Conservation (phyloP, 2,113 vertebrate genomes). For the Neolamprologus fasciatus region DNA sequence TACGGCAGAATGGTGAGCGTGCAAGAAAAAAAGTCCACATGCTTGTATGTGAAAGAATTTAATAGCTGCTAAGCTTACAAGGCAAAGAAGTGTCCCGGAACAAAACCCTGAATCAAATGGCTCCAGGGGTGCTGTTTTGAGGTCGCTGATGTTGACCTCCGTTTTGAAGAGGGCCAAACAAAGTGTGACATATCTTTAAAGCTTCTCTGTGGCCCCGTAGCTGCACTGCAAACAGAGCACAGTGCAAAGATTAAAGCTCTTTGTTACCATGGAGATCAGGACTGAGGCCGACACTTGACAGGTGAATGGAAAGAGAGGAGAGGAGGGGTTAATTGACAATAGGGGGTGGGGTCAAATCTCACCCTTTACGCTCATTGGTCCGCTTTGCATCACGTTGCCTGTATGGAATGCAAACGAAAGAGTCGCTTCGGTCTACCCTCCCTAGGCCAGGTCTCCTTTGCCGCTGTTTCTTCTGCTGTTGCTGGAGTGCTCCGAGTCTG, state of each 20-base stretch:
- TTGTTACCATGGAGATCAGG: constrained; percentile 67
- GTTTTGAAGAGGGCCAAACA: background rate
- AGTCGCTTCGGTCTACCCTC: constrained; percentile 16
- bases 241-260: constrained; percentile 30
- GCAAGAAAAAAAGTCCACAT: background rate
- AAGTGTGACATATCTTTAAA: background rate
- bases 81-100: background rate
- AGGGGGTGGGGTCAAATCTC: background rate
- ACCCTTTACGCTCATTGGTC: constrained; percentile 41
- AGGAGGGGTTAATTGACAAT: background rate
- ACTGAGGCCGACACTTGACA: constrained; percentile 64
- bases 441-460: background rate
- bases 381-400: constrained; percentile 37
- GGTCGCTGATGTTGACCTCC: background rate
- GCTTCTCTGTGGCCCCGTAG: background rate
- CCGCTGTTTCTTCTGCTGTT: background rate
- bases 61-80: background rate
- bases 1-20: background rate
- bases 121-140: background rate
- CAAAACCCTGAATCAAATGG: background rate
- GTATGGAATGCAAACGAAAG: constrained; percentile 69
- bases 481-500: constrained; percentile 27
- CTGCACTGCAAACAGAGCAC: background rate
- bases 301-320: constrained; percentile 12
- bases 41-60: background rate